Conservation (phyloP, 1,140 invertebrate species). For the Procambarus clarkii region DNA sequence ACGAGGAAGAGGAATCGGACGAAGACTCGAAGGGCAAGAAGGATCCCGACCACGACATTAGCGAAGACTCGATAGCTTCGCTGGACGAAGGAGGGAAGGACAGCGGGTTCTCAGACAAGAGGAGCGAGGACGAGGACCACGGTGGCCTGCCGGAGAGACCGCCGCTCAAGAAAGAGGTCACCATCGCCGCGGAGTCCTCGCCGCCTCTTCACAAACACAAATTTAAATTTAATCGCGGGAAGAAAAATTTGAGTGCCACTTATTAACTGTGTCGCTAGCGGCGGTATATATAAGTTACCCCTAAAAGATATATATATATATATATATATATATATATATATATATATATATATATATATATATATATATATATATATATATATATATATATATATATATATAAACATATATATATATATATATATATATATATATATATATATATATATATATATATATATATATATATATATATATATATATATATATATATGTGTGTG, state of each 20-base stretch:
- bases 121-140: background rate
- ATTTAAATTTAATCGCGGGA: background rate
- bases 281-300: too few species aligned
- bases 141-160: background rate
- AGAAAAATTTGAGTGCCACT: background rate
- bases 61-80: background rate
- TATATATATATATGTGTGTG: background rate
- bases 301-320: too few species aligned
- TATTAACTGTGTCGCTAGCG: background rate
- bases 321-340: too few species aligned
- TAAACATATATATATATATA: background rate
- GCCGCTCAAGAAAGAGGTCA: slow-evolving; percentile 13
- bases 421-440: too few species aligned
- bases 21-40: background rate
- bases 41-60: background rate
- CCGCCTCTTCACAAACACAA: background rate
- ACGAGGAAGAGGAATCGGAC: slow-evolving; percentile 38
- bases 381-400: background rate
- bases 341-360: background rate
- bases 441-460: background rate
- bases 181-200: background rate
- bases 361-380: background rate
- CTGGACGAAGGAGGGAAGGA: background rate
- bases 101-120: slow-evolving; percentile 12
- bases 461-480: background rate